Percentiles rank a stretch among this genome's conserved stretches.
These are phyloP conservation scores for Dichetophora obliterata DNA, from an alignment of 2,888 invertebrate species.

Conservation along the genomic window DNA sequence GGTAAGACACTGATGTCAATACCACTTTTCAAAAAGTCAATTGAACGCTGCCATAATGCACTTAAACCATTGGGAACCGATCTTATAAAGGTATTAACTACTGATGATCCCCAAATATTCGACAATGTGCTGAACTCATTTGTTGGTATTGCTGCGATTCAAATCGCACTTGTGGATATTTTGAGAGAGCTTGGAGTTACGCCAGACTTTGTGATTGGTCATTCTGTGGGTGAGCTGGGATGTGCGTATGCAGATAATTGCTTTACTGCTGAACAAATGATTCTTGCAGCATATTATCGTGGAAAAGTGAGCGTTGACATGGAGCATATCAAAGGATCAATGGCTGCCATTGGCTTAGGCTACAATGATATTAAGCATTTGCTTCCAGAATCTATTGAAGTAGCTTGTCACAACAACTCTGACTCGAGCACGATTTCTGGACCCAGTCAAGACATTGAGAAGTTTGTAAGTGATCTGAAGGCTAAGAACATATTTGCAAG, in stretches of 20 bases:
- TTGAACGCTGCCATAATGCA: constrained; percentile 74
- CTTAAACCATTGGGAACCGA: constrained; percentile 76
- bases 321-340: constrained; percentile 80
- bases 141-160: constrained; percentile 79
- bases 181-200: constrained; percentile 74
- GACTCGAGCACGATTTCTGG: constrained; percentile 94
- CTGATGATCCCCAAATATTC: constrained; percentile 75
- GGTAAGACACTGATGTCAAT: constrained; percentile 83
- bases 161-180: constrained; percentile 77
- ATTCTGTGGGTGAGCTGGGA: constrained; percentile 69
- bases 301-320: constrained; percentile 82
- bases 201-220: constrained; percentile 85
- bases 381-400: constrained; percentile 82
- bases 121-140: constrained; percentile 79
- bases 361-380: constrained; percentile 73
- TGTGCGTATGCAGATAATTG: constrained; percentile 96
- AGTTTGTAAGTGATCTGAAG: constrained; percentile 77
- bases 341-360: constrained; percentile 88
- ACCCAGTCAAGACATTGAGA: constrained; percentile 77
- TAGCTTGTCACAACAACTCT: constrained; percentile 89
- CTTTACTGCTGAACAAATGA: constrained; percentile 88
- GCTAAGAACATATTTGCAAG: constrained; percentile 83
- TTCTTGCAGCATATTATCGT: constrained; percentile 86
- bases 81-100: constrained; percentile 76
- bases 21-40: constrained; percentile 80